Evolutionary conservation across 1,140 invertebrate genomes (phyloP), one percentile per base, ranked within the genome.

Genomic region (Zaprionus vittiger): DNA sequence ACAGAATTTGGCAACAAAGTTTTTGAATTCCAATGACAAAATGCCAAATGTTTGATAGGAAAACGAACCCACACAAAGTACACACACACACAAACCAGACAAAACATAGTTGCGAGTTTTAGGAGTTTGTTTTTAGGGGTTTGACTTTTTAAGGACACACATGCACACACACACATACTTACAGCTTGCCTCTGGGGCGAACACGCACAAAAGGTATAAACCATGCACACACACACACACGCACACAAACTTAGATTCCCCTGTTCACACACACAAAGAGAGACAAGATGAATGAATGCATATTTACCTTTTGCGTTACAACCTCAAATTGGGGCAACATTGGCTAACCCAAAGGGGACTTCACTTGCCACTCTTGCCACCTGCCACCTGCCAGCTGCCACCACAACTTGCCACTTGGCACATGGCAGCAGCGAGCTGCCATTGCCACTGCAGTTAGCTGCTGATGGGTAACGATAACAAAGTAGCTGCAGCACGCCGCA

Each of bases 281-380:
- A 79, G 26, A 38, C 17, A 38, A 55, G 61, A 65, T 72, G 78
- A 80, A 74, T 82, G 68, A 79, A 80, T 87, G 85, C 82, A 65
- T 87, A 80, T 81, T 89, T 89, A 90, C 85, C 81, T 81, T 89
- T 84, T 52, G 65, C 38, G 67, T 70, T 68, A 81, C 52, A 57
- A 70, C 84, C 81, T 67, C 72, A 89, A 89, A 81, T 89, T 85
- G 86, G 72, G 76, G 75, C 78, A 85, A 85, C 81, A 85, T 81
- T 89, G 80, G 73, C 81, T 85, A 79, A 87, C 85, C 75, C 79
- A 66, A 52, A 44, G 28, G 28, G 22, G 37, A n/a, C 55, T 31
- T 31, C 22, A 73, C 24, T 73, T 61, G 67, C 22, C 60, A 65
- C 61, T 57, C 24, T 73, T 56, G 60, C 22, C 60, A 65, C 61